Evolutionary conservation across 2,113 vertebrate genomes (phyloP).

Genomic region (Ranitomeya variabilis): DNA sequence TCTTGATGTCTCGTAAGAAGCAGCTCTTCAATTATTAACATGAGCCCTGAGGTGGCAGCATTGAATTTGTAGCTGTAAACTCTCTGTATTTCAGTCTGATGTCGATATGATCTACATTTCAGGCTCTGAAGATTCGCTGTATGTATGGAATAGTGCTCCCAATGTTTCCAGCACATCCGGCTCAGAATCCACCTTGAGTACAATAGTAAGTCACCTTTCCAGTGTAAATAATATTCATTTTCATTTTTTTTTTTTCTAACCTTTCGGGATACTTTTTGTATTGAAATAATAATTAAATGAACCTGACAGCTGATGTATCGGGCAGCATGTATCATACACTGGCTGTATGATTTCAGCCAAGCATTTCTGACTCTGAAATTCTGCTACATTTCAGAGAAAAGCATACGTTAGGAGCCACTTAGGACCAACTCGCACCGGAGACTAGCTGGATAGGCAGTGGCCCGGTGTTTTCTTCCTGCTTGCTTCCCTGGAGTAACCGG

Average conservation of each 20-base stretch:
- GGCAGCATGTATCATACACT: too few relatives aligned
- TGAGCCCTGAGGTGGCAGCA: background rate
- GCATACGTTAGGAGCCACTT: too few relatives aligned
- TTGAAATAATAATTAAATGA: background rate
- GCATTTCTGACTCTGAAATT: too few relatives aligned
- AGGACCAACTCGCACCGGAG: too few relatives aligned
- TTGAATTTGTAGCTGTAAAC: background rate
- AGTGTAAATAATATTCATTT: too few relatives aligned
- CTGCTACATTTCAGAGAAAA: too few relatives aligned
- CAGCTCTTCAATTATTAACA: background rate
- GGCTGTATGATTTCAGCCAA: too few relatives aligned
- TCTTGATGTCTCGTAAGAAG: background rate
- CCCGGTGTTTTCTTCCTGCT: too few relatives aligned
- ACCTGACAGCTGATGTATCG: too few relatives aligned
- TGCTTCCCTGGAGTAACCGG: too few relatives aligned
- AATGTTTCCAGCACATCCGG: conserved; percentile 66
- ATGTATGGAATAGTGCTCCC: conserved; percentile 75
- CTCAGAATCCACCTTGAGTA: conserved; percentile 91
- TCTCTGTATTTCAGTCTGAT: background rate
- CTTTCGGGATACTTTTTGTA: background rate
- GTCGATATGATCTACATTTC: background rate
- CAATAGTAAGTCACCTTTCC: conserved; percentile 61
- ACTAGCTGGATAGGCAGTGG: too few relatives aligned
- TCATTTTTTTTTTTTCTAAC: background rate
- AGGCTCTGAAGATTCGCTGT: conserved; percentile 85